These are phyloP conservation scores for Mythimna loreyi DNA, from an alignment of 2,888 invertebrate genomes.

Conservation along the genomic window DNA sequence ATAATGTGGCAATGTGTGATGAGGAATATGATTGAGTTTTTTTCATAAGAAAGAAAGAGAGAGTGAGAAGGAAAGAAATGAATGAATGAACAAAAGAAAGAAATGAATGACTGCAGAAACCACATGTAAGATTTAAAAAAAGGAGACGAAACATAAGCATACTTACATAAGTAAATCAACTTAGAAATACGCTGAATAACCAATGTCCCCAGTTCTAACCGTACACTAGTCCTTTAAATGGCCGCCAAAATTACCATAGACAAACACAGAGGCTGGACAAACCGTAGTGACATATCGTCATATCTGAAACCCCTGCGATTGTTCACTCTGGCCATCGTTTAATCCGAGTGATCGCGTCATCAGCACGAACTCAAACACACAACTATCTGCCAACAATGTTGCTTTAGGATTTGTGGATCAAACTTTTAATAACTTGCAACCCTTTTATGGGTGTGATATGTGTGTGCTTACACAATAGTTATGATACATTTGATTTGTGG, in stretches of 20 bases:
- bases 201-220: too few relatives aligned
- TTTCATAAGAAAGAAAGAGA: too few relatives aligned
- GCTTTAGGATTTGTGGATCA: slow-evolving; percentile 36
- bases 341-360: slow-evolving; percentile 46
- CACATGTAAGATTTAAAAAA: too few relatives aligned
- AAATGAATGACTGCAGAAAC: too few relatives aligned
- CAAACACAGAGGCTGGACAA: slow-evolving; percentile 9
- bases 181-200: too few relatives aligned
- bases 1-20: too few relatives aligned
- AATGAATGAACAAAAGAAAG: too few relatives aligned
- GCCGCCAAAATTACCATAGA: slow-evolving; percentile 22
- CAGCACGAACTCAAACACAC: slow-evolving; percentile 59
- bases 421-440: slow-evolving; percentile 50
- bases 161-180: too few relatives aligned
- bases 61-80: too few relatives aligned
- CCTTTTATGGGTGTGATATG: slow-evolving; percentile 20
- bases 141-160: too few relatives aligned
- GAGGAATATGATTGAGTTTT: too few relatives aligned
- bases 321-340: slow-evolving; percentile 35
- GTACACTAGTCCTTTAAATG: neutral
- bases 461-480: neutral
- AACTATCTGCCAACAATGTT: slow-evolving; percentile 32
- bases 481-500: neutral
- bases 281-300: slow-evolving; percentile 31
- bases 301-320: slow-evolving; percentile 11